Conservation (phyloP, 2,797 vertebrate genomes). For the Lepus oiostolus region DNA sequence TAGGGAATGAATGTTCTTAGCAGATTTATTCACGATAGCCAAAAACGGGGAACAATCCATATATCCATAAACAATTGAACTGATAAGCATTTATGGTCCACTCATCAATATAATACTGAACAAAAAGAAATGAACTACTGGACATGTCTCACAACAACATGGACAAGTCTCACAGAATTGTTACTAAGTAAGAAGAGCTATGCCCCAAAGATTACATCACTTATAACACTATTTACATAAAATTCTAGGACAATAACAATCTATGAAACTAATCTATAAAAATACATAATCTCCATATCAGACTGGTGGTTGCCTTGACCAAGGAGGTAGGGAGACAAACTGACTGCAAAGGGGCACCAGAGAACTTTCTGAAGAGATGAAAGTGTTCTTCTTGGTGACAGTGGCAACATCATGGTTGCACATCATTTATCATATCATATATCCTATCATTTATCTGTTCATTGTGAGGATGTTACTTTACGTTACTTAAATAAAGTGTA, state of each 20-base stretch:
- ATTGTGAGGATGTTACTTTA: no score
- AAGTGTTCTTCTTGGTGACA: not conserved
- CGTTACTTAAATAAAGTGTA: conserved; percentile 53
- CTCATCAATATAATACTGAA: not conserved
- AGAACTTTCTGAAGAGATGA: not conserved
- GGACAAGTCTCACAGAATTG: conserved; percentile 24
- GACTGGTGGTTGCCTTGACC: not conserved
- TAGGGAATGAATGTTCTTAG: not conserved
- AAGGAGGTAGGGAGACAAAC: not conserved
- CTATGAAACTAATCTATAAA: not conserved
- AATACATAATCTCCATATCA: not conserved
- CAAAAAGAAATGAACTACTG: not conserved
- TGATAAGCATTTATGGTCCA: not conserved
- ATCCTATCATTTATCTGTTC: no score
- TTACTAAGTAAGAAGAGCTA: not conserved
- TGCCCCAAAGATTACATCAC: not conserved
- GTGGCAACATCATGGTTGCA: not conserved
- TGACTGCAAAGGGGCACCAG: rapidly evolving
- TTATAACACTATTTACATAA: conserved; percentile 30
- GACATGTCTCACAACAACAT: not conserved
- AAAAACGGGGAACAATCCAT: conserved; percentile 18
- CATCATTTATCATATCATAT: not conserved
- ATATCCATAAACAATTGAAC: not conserved
- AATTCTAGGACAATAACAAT: conserved; percentile 48
- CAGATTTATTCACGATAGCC: not conserved